Evolutionary conservation across 2,113 vertebrate species (phyloP).

Genomic region (Leucoraja erinaceus): DNA sequence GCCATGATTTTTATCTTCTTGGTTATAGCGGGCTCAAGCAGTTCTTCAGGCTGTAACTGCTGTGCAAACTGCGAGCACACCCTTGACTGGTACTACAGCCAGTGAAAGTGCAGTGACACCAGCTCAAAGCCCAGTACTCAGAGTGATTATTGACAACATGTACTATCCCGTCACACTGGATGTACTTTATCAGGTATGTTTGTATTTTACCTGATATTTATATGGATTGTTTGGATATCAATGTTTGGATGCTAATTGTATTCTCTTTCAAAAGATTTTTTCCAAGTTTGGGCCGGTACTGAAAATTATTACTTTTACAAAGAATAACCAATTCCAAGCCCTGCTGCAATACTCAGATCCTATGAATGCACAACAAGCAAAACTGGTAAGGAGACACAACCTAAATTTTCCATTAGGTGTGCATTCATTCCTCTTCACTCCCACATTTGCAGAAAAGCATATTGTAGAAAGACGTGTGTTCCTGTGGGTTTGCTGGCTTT

Average conservation of each 20-base stretch:
- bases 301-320: conserved; percentile 99
- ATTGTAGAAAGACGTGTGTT: not conserved
- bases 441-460: no score
- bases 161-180: conserved; percentile 96
- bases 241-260: conserved; percentile 12
- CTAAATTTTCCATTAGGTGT: not conserved
- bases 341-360: conserved; percentile 91
- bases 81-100: conserved; percentile 73
- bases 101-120: conserved; percentile 78
- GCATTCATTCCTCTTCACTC: not conserved
- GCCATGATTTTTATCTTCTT: conserved; percentile 25
- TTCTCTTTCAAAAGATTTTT: conserved; percentile 76
- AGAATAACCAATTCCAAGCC: conserved; percentile 98
- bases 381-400: conserved; percentile 68
- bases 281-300: conserved; percentile 96
- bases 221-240: conserved; percentile 22
- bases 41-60: conserved; percentile 81
- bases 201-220: conserved; percentile 22
- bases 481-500: not conserved
- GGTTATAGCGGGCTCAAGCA: conserved; percentile 73
- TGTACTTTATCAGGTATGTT: conserved; percentile 88
- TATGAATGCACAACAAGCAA: conserved; percentile 87
- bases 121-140: conserved; percentile 84
- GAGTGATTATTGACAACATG: conserved; percentile 99
- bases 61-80: conserved; percentile 79